Base-by-base conservation (phyloP, 1,140 invertebrate genomes). In the Achatina immaculata region DNA sequence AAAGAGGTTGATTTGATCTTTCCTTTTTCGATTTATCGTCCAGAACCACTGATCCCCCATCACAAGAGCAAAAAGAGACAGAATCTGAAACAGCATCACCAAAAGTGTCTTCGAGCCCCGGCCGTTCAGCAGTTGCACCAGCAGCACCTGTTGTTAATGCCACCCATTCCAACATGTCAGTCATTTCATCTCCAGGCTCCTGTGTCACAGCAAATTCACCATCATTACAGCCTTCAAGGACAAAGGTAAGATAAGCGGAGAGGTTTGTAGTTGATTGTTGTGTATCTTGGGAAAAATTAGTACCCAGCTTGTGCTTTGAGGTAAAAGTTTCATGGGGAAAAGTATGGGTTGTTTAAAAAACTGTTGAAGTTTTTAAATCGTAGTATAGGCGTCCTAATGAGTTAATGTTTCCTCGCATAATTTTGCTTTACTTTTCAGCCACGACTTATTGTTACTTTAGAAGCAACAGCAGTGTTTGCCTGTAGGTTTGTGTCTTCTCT, bases 171-270 rank as follows among this genome's bases (percentile, higher is more conserved):
- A 42, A 9, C 38, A 24, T 14, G 11, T 42, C 51, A 24, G 75
- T 2, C 16, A 51, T 24, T 31, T 45, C 72, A 19, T 7, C 45
- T 7, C 38, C 9, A 38, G 31, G 34, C 34, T 31, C 78, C 16
- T 72, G 51, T 66, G 78, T 55, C 19, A 28, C 45, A n/a, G n/a
- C 7, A 45, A 28, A 48, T 14, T 66, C 78, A 14, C 78, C 78
- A 21, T 45, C 68, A n/a, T 28, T 16, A 24, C 65, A 55, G 45
- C 45, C 78, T 14, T 45, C 78, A 16, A 69, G 34, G 36, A 45
- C 66, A 31, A 80, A 71, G n/a, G 78, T 80, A 14, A 71, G 62
- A 43, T 48, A 31, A 65, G 31, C 51, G n/a, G n/a, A n/a, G n/a
- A n/a, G n/a, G n/a, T n/a, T n/a, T n/a, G n/a, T n/a, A n/a, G n/a